Evolutionary conservation across 2,113 vertebrate genomes (phyloP).

Genomic region (rabbit (Oryctolagus cuniculus)): mOryCun1.1 NC_091438.1:85081501-85082000

Average conservation of each 20-base stretch:
- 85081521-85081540: no score
- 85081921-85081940: not conserved
- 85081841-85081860: not conserved
- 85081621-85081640: no score
- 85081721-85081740: not conserved
- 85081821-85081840: not conserved
- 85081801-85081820: not conserved
- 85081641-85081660: not conserved
- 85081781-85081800: not conserved
- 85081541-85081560: no score
- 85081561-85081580: no score
- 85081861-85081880: not conserved
- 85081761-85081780: not conserved
- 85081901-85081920: not conserved
- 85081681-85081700: constrained; percentile 43
- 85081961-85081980: not conserved
- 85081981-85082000: not conserved
- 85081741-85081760: not conserved
- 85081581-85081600: no score
- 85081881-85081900: not conserved
- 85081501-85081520: no score
- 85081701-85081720: not conserved
- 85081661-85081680: constrained; percentile 21
- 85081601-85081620: no score
- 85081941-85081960: not conserved